Percentiles rank a stretch among this genome's conserved stretches.
Evolutionary conservation across 2,888 invertebrate genomes (phyloP).

Genomic region (Drosophila anomalata): DNA sequence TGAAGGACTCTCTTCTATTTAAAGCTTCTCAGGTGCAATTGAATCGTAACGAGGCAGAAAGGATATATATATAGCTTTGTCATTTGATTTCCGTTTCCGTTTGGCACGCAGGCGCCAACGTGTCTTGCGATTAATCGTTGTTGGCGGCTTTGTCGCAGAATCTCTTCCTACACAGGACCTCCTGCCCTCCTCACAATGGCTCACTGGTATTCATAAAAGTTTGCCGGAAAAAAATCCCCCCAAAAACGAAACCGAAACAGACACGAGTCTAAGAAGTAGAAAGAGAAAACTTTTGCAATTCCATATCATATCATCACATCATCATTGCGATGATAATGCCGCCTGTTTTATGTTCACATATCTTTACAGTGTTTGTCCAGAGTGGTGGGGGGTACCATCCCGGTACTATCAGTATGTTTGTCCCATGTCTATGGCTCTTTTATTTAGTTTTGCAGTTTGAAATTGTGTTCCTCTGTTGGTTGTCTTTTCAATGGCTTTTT

Average conservation of each 20-base stretch:
- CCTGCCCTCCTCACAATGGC: not conserved
- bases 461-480: slow-evolving; percentile 40
- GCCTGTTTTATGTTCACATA: slow-evolving; percentile 68
- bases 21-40: slow-evolving; percentile 59
- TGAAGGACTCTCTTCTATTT: slow-evolving; percentile 18
- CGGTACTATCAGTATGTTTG: slow-evolving; percentile 17
- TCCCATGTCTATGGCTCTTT: slow-evolving; percentile 26
- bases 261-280: slow-evolving; percentile 26
- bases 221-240: slow-evolving; percentile 36
- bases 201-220: slow-evolving; percentile 30
- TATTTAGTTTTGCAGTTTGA: slow-evolving; percentile 39
- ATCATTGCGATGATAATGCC: slow-evolving; percentile 79
- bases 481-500: slow-evolving; percentile 53
- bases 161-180: slow-evolving; percentile 8
- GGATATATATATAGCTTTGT: slow-evolving; percentile 29
- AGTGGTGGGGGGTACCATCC: slow-evolving; percentile 18
- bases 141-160: slow-evolving; percentile 63
- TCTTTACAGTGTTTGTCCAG: slow-evolving; percentile 50
- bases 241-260: slow-evolving; percentile 25
- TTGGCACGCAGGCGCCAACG: slow-evolving; percentile 65
- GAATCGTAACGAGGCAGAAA: slow-evolving; percentile 15
- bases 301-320: slow-evolving; percentile 79
- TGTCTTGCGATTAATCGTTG: slow-evolving; percentile 70
- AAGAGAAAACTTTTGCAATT: slow-evolving; percentile 77
- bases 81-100: slow-evolving; percentile 60